Conservation (phyloP, 1,140 invertebrate species). For the Charaxes varanes region DNA sequence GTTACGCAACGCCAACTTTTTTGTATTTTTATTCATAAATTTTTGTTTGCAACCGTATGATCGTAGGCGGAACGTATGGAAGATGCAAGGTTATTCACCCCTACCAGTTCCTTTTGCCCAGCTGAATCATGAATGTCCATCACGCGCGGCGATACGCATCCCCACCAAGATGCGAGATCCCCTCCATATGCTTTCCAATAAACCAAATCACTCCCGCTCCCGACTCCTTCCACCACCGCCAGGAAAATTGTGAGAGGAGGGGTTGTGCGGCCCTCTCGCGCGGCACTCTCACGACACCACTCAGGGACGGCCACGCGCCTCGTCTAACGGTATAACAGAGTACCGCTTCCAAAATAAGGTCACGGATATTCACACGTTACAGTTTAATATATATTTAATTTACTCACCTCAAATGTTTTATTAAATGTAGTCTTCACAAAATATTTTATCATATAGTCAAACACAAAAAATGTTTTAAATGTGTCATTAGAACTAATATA, state of each 20-base stretch:
- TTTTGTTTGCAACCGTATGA: conserved; percentile 27
- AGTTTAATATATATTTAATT: conserved; percentile 29
- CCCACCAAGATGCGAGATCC: conserved; percentile 71
- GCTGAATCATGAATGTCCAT: conserved; percentile 63
- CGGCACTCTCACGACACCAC: conserved; percentile 50
- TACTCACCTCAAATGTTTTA: conserved; percentile 32
- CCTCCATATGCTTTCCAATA: conserved; percentile 61
- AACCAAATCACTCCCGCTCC: conserved; percentile 72
- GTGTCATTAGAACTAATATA: conserved; percentile 31
- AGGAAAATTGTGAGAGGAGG: conserved; percentile 71
- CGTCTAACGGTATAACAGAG: conserved; percentile 60
- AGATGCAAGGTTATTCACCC: conserved; percentile 66
- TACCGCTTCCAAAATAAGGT: conserved; percentile 71
- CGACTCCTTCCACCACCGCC: conserved; percentile 67
- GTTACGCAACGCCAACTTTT: conserved; percentile 53
- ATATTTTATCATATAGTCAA: conserved; percentile 6
- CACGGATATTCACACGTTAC: conserved; percentile 60
- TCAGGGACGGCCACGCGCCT: conserved; percentile 62
- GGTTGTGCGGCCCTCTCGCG: conserved; percentile 60
- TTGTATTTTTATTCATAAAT: conserved; percentile 35
- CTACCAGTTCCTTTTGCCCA: conserved; percentile 64
- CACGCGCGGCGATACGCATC: conserved; percentile 62
- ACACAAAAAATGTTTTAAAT: conserved; percentile 20
- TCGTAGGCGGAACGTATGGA: conserved; percentile 42
- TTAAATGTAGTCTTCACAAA: conserved; percentile 12